phyloP scores from a whole-genome alignment of 2,797 vertebrate species.

The Rhinogobio ventralis region DNA sequence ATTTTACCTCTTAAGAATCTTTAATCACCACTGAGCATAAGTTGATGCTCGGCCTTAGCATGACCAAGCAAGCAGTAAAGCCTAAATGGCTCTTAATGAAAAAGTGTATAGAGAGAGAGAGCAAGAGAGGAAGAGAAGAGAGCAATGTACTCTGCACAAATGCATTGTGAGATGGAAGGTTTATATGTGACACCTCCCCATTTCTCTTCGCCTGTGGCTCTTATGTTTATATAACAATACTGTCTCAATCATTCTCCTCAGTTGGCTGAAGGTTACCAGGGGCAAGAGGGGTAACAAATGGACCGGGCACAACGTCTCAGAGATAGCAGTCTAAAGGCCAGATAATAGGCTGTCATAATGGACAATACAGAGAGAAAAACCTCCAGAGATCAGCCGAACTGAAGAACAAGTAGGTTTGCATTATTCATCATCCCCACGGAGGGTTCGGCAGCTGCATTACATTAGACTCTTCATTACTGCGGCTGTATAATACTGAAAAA shows the following conservation, averaged over 20 bases:
- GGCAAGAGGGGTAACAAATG: constrained; percentile 86
- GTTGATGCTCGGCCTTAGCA: constrained; percentile 21
- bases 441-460: constrained; percentile 88
- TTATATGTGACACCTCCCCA: constrained; percentile 38
- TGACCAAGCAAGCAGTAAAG: constrained; percentile 31
- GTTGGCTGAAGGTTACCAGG: constrained; percentile 95
- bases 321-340: constrained; percentile 91
- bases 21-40: constrained; percentile 18
- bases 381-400: constrained; percentile 86
- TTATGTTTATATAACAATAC: constrained; percentile 93
- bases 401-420: constrained; percentile 90
- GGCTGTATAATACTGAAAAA: constrained; percentile 75
- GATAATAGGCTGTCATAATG: constrained; percentile 96
- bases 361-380: constrained; percentile 89
- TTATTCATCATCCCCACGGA: constrained; percentile 90
- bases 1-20: constrained; percentile 9
- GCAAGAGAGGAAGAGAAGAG: constrained; percentile 12
- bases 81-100: constrained; percentile 38
- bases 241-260: constrained; percentile 84
- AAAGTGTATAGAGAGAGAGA: constrained; percentile 21
- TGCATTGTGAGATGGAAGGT: constrained; percentile 41
- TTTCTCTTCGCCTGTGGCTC: constrained; percentile 83
- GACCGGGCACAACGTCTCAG: constrained; percentile 88
- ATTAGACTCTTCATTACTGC: constrained; percentile 90
- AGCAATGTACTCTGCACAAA: constrained; percentile 16